Evolutionary conservation across 2,113 vertebrate genomes (phyloP), one percentile per base, ranked within the genome.

Genomic region (Pterocles burchelli): DNA sequence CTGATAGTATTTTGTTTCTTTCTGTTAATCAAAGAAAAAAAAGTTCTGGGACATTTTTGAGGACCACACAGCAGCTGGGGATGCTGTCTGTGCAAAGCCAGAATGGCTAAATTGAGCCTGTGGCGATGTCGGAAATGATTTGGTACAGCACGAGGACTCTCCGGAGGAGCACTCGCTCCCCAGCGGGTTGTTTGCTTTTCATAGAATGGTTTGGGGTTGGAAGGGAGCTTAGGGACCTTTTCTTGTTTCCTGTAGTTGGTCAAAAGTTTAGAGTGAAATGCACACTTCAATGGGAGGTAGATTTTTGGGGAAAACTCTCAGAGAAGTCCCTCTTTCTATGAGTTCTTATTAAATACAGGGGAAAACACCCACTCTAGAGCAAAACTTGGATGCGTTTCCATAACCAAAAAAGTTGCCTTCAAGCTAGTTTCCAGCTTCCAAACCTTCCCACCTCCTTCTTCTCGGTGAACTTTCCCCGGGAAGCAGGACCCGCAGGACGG

Each of bases 261-360:
- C 11, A 28, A 19, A 81, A 81, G 45, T 85, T 78, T 11, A 6
- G 0, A 9, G 21, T 0, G 31, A 58, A 34, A 28, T 0, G 13
- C 57, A 13, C 8, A 7, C 45, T 9, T 14, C 16, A 1, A 4
- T 0, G 17, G 2, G 46, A 61, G 10, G 4, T 1, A 2, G 31
- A 7, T 62, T 58, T 55, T 7, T 1, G 13, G 38, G 22, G 14
- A 2, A 36, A n/a, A 22, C 13, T 21, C 41, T 70, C 38, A 4
- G 5, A 17, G 10, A 54, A 54, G 55, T 11, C 4, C 3, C 25
- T 29, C n/a, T 41, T 59, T 70, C 52, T 25, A 25, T 14, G 2
- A 5, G 20, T 31, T 67, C 11, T 43, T 24, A 3, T 33, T 15
- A 63, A 63, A 41, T 0, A 10, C 18, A 2, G 13, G 13, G 4